A percentile compares a stretch with the other conserved stretches of the same genome.
Evolutionary conservation across 1,140 invertebrate genomes (phyloP).

Genomic region (Heliconius nattereri): DNA sequence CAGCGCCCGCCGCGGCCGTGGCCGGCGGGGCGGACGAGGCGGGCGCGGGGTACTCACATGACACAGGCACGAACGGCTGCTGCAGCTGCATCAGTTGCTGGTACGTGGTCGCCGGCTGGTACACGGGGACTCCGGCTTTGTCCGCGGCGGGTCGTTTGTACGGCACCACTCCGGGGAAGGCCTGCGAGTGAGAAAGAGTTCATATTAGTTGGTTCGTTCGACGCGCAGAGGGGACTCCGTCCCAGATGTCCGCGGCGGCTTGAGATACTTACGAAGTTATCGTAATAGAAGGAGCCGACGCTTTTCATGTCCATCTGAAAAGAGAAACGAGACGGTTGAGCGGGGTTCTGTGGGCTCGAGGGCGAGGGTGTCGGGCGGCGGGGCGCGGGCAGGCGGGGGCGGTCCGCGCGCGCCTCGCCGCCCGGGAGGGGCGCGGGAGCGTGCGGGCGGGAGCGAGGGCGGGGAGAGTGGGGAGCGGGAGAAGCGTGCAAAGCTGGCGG

Average conservation of each 20-base stretch:
- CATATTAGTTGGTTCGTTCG: conserved; percentile 8
- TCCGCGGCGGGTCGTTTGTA: conserved; percentile 96
- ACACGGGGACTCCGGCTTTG: conserved; percentile 97
- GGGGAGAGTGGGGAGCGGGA: conserved; percentile 59
- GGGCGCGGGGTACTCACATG: conserved; percentile 93
- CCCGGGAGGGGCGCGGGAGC: conserved; percentile 62
- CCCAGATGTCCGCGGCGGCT: neutral
- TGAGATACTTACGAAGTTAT: conserved; percentile 94
- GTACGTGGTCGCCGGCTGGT: conserved; percentile 95
- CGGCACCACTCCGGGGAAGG: conserved; percentile 94
- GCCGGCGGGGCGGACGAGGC: conserved; percentile 83
- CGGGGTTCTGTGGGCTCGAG: conserved; percentile 54
- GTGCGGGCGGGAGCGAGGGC: conserved; percentile 61
- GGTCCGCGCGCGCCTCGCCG: conserved; percentile 55
- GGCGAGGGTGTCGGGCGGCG: conserved; percentile 56
- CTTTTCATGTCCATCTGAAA: conserved; percentile 96
- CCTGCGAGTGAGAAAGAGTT: conserved; percentile 82
- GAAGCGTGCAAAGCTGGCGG: conserved; percentile 73
- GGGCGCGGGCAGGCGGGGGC: conserved; percentile 54
- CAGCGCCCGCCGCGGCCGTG: conserved; percentile 73
- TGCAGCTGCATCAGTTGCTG: conserved; percentile 97
- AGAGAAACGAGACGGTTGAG: conserved; percentile 77
- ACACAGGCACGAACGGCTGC: conserved; percentile 95
- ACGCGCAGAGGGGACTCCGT: neutral
- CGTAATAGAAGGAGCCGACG: conserved; percentile 95